Evolutionary conservation across 2,888 invertebrate genomes (phyloP).

Genomic region (Cataglyphis cursor): DNA sequence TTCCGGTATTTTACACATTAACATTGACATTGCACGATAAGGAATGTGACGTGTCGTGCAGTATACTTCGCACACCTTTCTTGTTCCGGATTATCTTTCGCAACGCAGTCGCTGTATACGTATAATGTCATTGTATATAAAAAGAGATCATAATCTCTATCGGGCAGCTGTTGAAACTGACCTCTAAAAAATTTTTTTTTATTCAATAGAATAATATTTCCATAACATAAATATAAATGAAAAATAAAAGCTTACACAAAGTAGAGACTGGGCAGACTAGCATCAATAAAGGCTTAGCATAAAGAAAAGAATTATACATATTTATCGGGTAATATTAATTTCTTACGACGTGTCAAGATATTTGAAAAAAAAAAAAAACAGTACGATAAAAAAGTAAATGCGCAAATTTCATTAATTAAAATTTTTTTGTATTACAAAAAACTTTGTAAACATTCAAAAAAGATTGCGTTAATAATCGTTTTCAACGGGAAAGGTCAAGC

Average conservation of each 20-base stretch:
- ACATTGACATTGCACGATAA: background rate
- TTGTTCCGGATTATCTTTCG: background rate
- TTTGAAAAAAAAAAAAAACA: background rate
- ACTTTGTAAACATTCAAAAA: background rate
- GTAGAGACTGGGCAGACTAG: background rate
- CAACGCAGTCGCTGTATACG: background rate
- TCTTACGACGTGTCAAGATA: background rate
- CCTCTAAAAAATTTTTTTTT: background rate
- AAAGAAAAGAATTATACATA: conserved; percentile 10
- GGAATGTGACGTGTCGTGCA: background rate
- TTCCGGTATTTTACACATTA: background rate
- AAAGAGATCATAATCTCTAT: conserved; percentile 2
- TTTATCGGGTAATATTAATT: background rate
- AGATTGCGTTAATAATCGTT: background rate
- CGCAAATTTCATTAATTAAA: conserved; percentile 11
- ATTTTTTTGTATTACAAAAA: background rate
- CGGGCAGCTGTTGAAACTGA: conserved; percentile 7
- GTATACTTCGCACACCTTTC: background rate
- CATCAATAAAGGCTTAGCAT: background rate
- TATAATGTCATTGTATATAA: background rate
- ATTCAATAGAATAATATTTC: background rate
- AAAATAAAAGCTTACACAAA: background rate
- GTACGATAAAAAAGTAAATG: background rate
- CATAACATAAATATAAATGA: background rate
- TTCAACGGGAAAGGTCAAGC: background rate